These are phyloP conservation scores for Sesamia nonagrioides DNA, from an alignment of 1,140 invertebrate species.

Conservation along the genomic window DNA sequence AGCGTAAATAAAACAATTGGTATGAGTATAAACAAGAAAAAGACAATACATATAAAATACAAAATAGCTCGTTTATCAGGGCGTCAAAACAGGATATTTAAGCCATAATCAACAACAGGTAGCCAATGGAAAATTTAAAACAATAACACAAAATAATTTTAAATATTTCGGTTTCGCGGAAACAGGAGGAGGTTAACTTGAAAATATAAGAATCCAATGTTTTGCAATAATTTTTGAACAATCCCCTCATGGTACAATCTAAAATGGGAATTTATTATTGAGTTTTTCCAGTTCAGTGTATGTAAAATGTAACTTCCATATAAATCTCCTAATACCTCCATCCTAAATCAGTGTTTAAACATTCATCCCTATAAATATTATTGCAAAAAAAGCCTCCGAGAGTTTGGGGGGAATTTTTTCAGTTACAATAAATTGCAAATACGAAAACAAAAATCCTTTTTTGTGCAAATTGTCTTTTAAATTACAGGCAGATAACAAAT, in stretches of 20 bases:
- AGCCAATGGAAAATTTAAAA: slow-evolving; percentile 55
- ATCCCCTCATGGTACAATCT: slow-evolving; percentile 80
- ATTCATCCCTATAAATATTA: slow-evolving; percentile 36
- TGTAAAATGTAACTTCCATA: slow-evolving; percentile 77
- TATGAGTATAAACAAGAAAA: slow-evolving; percentile 60
- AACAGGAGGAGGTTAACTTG: slow-evolving; percentile 85
- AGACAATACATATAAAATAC: slow-evolving; percentile 64
- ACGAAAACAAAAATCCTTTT: slow-evolving; percentile 6
- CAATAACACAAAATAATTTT: slow-evolving; percentile 62
- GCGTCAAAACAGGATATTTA: slow-evolving; percentile 70
- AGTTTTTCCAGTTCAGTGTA: slow-evolving; percentile 30
- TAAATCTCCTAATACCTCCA: slow-evolving; percentile 57
- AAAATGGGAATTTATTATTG: slow-evolving; percentile 57
- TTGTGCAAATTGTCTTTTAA: neutral
- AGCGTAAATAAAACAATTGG: slow-evolving; percentile 48
- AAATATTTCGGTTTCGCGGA: slow-evolving; percentile 69
- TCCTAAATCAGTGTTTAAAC: slow-evolving; percentile 42
- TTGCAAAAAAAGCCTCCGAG: neutral
- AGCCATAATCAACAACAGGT: slow-evolving; percentile 58
- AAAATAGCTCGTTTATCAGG: slow-evolving; percentile 70
- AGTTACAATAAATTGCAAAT: neutral
- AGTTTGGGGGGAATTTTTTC: slow-evolving; percentile 8
- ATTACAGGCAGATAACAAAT: slow-evolving; percentile 38
- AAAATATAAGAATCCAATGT: slow-evolving; percentile 63
- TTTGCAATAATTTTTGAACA: slow-evolving; percentile 59